Evolutionary conservation across 2,888 invertebrate species (phyloP).

Genomic region (Rhyacophila evoluta): DNA sequence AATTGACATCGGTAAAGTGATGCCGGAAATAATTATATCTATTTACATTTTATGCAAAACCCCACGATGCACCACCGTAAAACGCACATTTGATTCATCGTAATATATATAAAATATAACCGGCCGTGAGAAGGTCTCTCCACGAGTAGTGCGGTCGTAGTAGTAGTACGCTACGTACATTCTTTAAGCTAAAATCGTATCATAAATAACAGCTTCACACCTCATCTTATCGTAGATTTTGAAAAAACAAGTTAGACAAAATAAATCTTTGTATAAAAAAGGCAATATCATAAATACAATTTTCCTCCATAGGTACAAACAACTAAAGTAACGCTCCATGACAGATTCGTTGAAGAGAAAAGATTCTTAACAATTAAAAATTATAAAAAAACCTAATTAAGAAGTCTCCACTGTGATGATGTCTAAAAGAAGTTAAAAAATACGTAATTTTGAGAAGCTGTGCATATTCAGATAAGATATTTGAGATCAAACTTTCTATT

Average conservation of each 20-base stretch:
- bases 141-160: background rate
- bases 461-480: too few species aligned
- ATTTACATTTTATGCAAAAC: constrained; percentile 6
- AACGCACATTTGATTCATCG: background rate
- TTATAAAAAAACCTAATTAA: background rate
- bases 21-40: constrained; percentile 1
- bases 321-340: constrained; percentile 44
- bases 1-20: background rate
- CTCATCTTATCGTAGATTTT: constrained; percentile 35
- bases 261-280: constrained; percentile 53
- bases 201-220: constrained; percentile 51
- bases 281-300: constrained; percentile 49
- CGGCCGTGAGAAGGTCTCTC: background rate
- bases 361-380: background rate
- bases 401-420: background rate
- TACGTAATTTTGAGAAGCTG: too few species aligned
- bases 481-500: background rate
- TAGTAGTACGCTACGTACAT: background rate
- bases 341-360: constrained; percentile 43
- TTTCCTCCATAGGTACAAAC: constrained; percentile 30
- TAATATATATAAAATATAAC: background rate
- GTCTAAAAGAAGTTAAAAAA: too few species aligned
- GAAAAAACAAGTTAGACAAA: constrained; percentile 49
- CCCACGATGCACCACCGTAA: background rate
- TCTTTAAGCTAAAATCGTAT: constrained; percentile 2